Base-by-base conservation (phyloP, 2,797 vertebrate species). In the Tauraco hartlaubi region DNA sequence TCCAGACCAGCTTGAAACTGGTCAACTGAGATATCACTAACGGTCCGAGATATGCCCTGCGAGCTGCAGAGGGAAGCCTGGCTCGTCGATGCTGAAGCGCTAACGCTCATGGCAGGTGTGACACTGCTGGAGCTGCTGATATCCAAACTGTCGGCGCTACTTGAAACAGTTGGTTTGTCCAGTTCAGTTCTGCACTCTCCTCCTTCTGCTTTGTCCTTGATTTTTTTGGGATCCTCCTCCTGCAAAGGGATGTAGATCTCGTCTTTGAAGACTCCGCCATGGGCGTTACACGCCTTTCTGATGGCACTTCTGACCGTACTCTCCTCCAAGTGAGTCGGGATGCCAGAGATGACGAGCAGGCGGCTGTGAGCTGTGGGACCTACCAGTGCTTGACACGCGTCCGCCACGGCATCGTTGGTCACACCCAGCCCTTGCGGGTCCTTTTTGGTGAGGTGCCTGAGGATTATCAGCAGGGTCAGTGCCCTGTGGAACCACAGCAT, bases 401-500 rank as follows among this genome's bases (percentile, higher is more conserved):
- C 99, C 0, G 99, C 98, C 9, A 99, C 98, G 1, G 99, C 99
- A 0, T 99, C 99, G 1, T 99, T 99, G 6, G 99, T 99, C 75
- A 99, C 99, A 0, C 99, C 99, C 72, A 99, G 77, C 2, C 99
- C 99, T 90, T 99, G 99, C 0, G 99, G 99, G 92, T 99, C 99
- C 96, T 99, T 99, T 83, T 97, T 99, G 43, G 99, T 98, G 7
- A 99, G 98, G 95, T 99, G 99, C 28, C 99, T 98, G 46, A 99
- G 98, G 78, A 99, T 99, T 97, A 99, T 99, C 33, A 99, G 98
- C 90, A 99, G 97, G 18, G 99, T 99, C 54, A 99, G 98, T 3
- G 99, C 99, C 12, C 99, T 98, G 56, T 99, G 99, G 96, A 99
- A 99, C 99, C 99, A 99, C 25, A 99, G 91, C 99, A 99, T 99